Base-by-base conservation (phyloP, 2,888 invertebrate species). In the Saturnia japonica region DNA sequence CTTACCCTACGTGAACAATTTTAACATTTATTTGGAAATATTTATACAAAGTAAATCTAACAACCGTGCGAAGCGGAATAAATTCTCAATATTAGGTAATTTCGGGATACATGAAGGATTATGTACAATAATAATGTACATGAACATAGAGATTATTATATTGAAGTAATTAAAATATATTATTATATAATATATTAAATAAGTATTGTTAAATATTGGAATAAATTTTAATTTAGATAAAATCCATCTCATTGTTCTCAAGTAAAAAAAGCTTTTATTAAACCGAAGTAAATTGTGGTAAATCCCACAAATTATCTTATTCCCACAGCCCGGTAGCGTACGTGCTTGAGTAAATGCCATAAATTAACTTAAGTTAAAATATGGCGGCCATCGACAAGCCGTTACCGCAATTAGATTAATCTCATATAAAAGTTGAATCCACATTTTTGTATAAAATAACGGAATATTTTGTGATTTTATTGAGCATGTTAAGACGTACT, bases 291-390 rank as follows among this genome's bases (percentile, higher is more conserved):
- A 42, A 70, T 54, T 70, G 54, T 67, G 43, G 64, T 72, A 72
- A 69, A 40, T 34, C 70, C 75, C 73, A 67, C 54, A 74, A n/a
- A n/a, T n/a, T 73, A 78, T 75, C 83, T 77, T 77, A 76, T 89
- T 90, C 89, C 86, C 90, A 90, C 90, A 89, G 87, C 82, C 83
- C 74, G 74, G 71, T 72, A 69, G 70, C 72, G 73, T 76, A 75
- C 73, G 75, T 72, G 72, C 72, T 72, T 64, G 74, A 74, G 76
- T 83, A 82, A 83, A 81, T 78, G 82, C 72, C 72, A 71, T 69
- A 73, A 82, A 84, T 84, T 82, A 81, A 81, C 84, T 81, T 80
- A 82, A 79, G 80, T 81, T 82, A 80, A 79, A 82, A 79, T 82
- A 84, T 82, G 79, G 77, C 78, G 73, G 78, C 78, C 74, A 72